A percentile compares a stretch with the other conserved stretches of the same genome.
phyloP scores from a whole-genome alignment of 1,140 invertebrate species.

The Eupristina koningsbergeri region DNA sequence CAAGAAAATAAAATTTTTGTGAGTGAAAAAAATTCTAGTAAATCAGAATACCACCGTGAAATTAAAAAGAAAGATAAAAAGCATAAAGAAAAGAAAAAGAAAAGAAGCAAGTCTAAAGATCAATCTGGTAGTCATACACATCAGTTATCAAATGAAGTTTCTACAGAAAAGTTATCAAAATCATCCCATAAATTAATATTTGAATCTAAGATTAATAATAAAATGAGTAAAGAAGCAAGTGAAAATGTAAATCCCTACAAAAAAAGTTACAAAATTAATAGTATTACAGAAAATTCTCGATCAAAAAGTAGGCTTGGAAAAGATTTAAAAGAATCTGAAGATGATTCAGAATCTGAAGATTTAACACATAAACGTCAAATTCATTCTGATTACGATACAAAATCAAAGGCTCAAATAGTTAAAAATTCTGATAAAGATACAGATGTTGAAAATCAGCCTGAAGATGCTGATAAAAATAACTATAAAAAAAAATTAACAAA shows the following conservation, averaged over 20 bases:
- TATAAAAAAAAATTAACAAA: conserved; percentile 11
- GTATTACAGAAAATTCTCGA: not conserved
- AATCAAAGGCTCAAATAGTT: not conserved
- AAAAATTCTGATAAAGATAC: conserved; percentile 19
- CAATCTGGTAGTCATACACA: conserved; percentile 7
- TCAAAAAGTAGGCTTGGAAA: conserved; percentile 28
- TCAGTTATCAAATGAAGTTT: not conserved
- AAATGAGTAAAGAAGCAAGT: not conserved
- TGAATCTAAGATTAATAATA: conserved; percentile 5
- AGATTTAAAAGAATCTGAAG: conserved; percentile 20
- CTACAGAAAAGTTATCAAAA: conserved; percentile 25
- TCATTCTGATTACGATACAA: not conserved
- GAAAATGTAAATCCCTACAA: not conserved
- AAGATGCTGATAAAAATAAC: not conserved
- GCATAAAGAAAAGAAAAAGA: conserved; percentile 49
- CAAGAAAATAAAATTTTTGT: conserved; percentile 46
- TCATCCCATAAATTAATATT: not conserved
- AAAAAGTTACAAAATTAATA: conserved; percentile 2
- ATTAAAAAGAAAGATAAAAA: conserved; percentile 52
- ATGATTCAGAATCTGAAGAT: conserved; percentile 38
- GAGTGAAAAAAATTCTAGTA: conserved; percentile 52
- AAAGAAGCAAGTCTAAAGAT: conserved; percentile 35
- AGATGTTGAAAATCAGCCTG: not conserved
- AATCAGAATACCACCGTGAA: conserved; percentile 30
- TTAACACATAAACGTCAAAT: not conserved